Conservation (phyloP, 2,888 invertebrate genomes). For the Sycophila texana region DNA sequence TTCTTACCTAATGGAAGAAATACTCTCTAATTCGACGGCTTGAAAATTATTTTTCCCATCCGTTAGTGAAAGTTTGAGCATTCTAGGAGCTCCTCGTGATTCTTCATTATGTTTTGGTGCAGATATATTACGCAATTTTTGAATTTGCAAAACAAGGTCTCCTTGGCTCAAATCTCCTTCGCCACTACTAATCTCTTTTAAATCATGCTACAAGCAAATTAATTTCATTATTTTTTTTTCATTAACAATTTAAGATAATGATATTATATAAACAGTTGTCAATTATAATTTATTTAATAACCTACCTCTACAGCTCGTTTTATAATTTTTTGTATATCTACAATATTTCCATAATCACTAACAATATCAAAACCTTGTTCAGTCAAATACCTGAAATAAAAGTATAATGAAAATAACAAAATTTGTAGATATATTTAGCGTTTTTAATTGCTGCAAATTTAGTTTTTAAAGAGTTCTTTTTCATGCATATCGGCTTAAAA, state of each 20-base stretch:
- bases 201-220: constrained; percentile 80
- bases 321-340: constrained; percentile 81
- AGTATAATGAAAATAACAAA: background rate
- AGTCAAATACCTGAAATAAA: constrained; percentile 81
- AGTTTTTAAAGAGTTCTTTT: too few species aligned
- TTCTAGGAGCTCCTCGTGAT: constrained; percentile 86
- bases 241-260: constrained; percentile 8
- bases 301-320: constrained; percentile 85
- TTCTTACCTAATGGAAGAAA: constrained; percentile 79
- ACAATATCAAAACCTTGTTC: constrained; percentile 83
- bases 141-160: constrained; percentile 87
- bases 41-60: constrained; percentile 89
- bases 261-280: constrained; percentile 18
- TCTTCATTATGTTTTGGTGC: constrained; percentile 95
- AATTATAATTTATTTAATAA: constrained; percentile 55
- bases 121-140: constrained; percentile 90
- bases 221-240: constrained; percentile 22
- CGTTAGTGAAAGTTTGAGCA: constrained; percentile 89
- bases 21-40: constrained; percentile 86
- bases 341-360: constrained; percentile 80
- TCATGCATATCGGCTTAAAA: background rate
- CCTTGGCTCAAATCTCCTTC: constrained; percentile 67
- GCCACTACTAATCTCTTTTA: constrained; percentile 87
- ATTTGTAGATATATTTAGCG: too few species aligned
- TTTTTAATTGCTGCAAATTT: too few species aligned